A percentile compares a stretch with the other conserved stretches of the same genome.
These are phyloP conservation scores for Gracilinanus agilis DNA, from an alignment of 2,113 vertebrate genomes.

Conservation along the genomic window DNA sequence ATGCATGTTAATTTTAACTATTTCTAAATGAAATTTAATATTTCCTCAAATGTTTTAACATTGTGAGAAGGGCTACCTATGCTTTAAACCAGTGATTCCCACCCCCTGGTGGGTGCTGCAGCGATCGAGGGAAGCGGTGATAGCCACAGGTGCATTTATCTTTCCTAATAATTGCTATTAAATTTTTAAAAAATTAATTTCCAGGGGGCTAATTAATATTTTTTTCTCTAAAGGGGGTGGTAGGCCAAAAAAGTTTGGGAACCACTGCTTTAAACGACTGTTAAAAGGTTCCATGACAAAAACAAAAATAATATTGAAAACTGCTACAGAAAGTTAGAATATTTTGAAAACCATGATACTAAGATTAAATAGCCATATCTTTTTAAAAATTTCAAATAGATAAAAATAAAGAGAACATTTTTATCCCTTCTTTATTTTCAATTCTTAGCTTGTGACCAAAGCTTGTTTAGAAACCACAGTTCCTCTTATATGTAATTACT, in stretches of 20 bases:
- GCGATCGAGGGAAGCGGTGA: too few relatives aligned
- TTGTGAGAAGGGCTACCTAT: not conserved
- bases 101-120: too few relatives aligned
- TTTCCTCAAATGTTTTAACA: not conserved
- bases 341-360: not conserved
- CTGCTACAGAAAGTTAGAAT: not conserved
- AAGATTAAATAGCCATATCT: not conserved
- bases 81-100: too few relatives aligned
- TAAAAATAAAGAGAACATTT: not conserved
- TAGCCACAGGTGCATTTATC: too few relatives aligned
- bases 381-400: not conserved
- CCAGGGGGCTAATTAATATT: too few relatives aligned
- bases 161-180: too few relatives aligned
- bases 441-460: not conserved
- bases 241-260: too few relatives aligned
- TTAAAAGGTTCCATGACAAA: not conserved
- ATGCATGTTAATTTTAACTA: not conserved
- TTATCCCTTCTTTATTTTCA: not conserved
- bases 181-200: too few relatives aligned
- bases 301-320: not conserved
- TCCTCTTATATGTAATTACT: conserved; percentile 1
- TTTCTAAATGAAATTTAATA: not conserved
- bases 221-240: too few relatives aligned
- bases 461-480: not conserved
- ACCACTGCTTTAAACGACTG: not conserved